Evolutionary conservation across 2,888 invertebrate species (phyloP), one percentile per base, ranked within the genome.

Genomic region (Phragmatobia fuliginosa): DNA sequence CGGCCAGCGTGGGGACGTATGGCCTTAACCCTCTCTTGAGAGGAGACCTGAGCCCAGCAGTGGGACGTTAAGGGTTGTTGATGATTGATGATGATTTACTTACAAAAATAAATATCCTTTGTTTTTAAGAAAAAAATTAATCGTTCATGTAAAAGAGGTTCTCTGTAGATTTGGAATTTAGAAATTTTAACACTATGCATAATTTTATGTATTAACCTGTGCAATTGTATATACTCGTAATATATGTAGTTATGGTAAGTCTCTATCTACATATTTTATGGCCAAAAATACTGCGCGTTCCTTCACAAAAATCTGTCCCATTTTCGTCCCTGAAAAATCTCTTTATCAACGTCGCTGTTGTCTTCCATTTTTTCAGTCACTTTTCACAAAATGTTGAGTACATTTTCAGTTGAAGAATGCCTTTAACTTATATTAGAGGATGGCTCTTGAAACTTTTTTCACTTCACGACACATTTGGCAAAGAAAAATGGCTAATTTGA

Each of bases 401-500:
- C 74, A 75, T 78, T 74, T 82, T 66, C 68, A 71, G 59, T 21
- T 28, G 28, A 49, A 71, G 69, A 75, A 79, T 75, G 71, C 73
- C 70, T 68, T 68, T 52, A 75, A 72, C 66, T 78, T 76, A 82
- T 69, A 71, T 66, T 73, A 76, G 67, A 62, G 10, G 67, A 70
- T 71, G 59, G 67, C 62, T 62, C 49, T 56, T 72, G 71, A 73
- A 81, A 76, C 72, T 74, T 79, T 81, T 81, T 79, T 78, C 78
- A 74, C 78, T 81, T 80, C 76, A 74, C 74, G 78, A 74, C 74
- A 83, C 84, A 84, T 82, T 83, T 78, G 74, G 80, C 74, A 75
- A 75, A 76, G 79, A 81, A 77, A 80, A 83, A 83, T 81, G 78
- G 75, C 80, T 83, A 82, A 83, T 83, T 84, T 81, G 66, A 67